Conservation (phyloP, 1,140 invertebrate genomes). For the Papilio xuthus region DNA sequence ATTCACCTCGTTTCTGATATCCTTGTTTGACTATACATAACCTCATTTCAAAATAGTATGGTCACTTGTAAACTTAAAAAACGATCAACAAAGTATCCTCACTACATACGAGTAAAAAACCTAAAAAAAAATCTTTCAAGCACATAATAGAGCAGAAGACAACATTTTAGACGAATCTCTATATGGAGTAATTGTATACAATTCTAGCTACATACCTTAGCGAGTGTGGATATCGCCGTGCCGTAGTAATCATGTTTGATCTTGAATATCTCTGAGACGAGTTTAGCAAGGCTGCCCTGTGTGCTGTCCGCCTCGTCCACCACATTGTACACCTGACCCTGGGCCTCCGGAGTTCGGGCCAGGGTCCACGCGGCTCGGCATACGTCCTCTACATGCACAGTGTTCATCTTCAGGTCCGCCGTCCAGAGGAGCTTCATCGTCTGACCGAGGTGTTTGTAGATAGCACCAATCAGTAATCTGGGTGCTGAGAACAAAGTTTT, state of each 20-base stretch:
- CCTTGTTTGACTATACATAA: too few species aligned
- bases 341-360: slow-evolving; percentile 67
- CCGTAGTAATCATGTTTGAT: slow-evolving; percentile 94
- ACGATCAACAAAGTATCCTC: too few species aligned
- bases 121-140: too few species aligned
- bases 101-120: too few species aligned
- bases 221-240: slow-evolving; percentile 88
- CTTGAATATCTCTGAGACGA: slow-evolving; percentile 91
- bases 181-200: neutral
- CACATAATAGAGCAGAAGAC: too few species aligned
- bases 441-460: slow-evolving; percentile 93
- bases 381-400: slow-evolving; percentile 92
- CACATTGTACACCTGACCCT: slow-evolving; percentile 89
- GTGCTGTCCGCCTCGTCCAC: slow-evolving; percentile 92
- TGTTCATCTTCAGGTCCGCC: slow-evolving; percentile 91
- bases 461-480: slow-evolving; percentile 91
- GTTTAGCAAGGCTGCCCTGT: slow-evolving; percentile 90
- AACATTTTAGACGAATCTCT: too few species aligned
- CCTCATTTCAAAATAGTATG: too few species aligned
- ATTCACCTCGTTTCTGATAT: too few species aligned
- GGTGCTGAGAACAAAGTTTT: slow-evolving; percentile 83
- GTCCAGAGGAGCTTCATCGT: slow-evolving; percentile 96
- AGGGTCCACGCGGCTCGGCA: slow-evolving; percentile 88
- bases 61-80: too few species aligned
- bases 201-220: slow-evolving; percentile 83